Percentiles rank a stretch among this genome's conserved stretches.
These are phyloP conservation scores for Rhinogobio ventralis DNA, from an alignment of 2,797 vertebrate species.

Conservation along the genomic window DNA sequence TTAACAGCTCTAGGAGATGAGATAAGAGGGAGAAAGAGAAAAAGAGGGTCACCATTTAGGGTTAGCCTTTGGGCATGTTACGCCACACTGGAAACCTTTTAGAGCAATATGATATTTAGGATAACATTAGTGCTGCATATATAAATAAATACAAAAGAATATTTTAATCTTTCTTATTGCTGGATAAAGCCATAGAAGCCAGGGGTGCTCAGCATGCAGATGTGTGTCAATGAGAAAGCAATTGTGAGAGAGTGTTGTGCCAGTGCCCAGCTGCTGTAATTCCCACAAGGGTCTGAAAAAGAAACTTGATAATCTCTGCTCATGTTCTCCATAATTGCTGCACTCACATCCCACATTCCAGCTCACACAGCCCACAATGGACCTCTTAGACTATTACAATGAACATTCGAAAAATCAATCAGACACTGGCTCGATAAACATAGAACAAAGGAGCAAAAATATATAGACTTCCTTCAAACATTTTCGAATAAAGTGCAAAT, in stretches of 20 bases:
- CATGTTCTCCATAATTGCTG: neutral
- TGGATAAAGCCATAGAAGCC: neutral
- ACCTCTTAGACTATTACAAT: neutral
- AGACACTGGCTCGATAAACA: neutral
- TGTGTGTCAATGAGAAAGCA: neutral
- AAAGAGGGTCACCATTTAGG: neutral
- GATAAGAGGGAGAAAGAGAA: neutral
- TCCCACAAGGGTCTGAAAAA: neutral
- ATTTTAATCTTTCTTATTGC: neutral
- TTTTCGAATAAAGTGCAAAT: neutral
- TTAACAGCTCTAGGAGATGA: neutral
- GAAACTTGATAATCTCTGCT: neutral
- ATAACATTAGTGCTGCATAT: neutral
- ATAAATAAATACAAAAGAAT: neutral
- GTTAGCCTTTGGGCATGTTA: neutral
- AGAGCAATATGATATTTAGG: neutral
- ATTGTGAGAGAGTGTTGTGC: neutral
- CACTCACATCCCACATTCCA: conserved; percentile 14
- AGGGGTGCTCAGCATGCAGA: neutral
- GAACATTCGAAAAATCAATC: neutral
- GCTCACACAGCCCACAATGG: neutral
- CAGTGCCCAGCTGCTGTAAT: conserved; percentile 13
- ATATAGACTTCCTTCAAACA: neutral
- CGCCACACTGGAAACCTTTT: neutral
- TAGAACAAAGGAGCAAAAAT: neutral